phyloP scores from a whole-genome alignment of 2,113 vertebrate species.

The Prinia subflava region DNA sequence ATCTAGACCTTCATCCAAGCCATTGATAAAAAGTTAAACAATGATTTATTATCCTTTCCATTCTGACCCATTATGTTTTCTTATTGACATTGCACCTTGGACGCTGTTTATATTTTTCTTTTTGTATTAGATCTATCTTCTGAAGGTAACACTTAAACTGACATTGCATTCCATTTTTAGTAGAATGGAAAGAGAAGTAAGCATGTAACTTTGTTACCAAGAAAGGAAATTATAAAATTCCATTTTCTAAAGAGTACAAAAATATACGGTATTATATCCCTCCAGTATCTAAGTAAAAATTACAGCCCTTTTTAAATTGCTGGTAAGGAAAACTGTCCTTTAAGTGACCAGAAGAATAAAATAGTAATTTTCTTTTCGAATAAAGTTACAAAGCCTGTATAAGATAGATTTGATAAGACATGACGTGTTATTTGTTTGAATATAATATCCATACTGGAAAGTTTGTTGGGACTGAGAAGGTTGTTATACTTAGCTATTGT shows the following conservation, averaged over 20 bases:
- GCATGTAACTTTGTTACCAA: background rate
- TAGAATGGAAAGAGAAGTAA: slow-evolving; percentile 22
- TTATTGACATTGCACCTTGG: background rate
- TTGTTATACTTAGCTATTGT: background rate
- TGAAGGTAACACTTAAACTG: slow-evolving; percentile 42
- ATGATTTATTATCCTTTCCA: background rate
- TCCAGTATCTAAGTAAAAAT: background rate
- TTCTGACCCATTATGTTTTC: background rate
- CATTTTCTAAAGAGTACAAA: slow-evolving; percentile 9
- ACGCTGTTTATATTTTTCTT: background rate
- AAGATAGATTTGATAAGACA: background rate
- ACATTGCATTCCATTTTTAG: slow-evolving; percentile 28
- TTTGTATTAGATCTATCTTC: background rate
- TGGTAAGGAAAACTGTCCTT: background rate
- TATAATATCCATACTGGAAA: background rate
- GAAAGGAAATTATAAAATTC: slow-evolving; percentile 3
- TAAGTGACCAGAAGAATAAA: background rate
- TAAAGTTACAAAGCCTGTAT: background rate
- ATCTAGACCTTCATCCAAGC: background rate
- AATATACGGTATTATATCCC: slow-evolving; percentile 5
- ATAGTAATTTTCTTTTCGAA: background rate
- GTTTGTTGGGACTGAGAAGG: background rate
- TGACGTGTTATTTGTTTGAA: background rate
- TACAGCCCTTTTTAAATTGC: slow-evolving; percentile 4
- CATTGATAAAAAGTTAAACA: background rate